Base-by-base conservation (phyloP, 2,888 invertebrate species). In the Oscheius sp. region DNA sequence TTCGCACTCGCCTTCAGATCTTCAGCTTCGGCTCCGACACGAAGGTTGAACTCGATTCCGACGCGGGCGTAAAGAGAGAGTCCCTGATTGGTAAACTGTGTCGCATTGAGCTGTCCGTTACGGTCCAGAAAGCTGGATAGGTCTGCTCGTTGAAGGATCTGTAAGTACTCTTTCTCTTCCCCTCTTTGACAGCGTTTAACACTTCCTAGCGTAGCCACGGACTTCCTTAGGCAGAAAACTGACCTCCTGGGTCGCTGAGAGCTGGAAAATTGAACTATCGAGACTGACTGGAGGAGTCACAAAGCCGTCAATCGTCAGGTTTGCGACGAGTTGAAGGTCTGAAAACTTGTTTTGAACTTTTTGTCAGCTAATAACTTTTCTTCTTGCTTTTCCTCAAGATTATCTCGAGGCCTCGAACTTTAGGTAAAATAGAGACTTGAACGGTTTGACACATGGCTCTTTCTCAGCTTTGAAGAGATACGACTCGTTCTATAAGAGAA, bases 241-340 rank as follows among this genome's bases (percentile, higher is more conserved):
- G 13, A 72, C 72, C 62, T 72, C 72, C 10, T 72, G 60, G 21
- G 72, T 72, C 9, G 72, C 48, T 32, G 60, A 47, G 9, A 72
- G 33, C 21, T 35, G 60, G 42, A 72, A 72, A 37, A 51, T 50
- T 7, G 33, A 75, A 33, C 55, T n/a, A 42, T 53, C 55, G 2
- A 68, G 68, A 29, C 75, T 75, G 53, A 77, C 62, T 7, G 78
- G 65, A 7, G 62, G 50, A 7, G 68, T 63, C 2, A 75, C 68
- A 13, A 70, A 68, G 2, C 82, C 82, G 11, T 81, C 81, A 29
- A 80, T 60, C 29, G 63, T 72, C 29, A 82, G 62, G 42, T 82
- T 82, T 63, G 79, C 82, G 10, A 82, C 76, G 10, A 77, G 71
- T 55, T 79, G 77, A 21, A 82, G 77, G 72, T 82, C 81, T 75